Base-by-base conservation (phyloP, 1,140 invertebrate genomes). In the Steinernema feltiae region DNA sequence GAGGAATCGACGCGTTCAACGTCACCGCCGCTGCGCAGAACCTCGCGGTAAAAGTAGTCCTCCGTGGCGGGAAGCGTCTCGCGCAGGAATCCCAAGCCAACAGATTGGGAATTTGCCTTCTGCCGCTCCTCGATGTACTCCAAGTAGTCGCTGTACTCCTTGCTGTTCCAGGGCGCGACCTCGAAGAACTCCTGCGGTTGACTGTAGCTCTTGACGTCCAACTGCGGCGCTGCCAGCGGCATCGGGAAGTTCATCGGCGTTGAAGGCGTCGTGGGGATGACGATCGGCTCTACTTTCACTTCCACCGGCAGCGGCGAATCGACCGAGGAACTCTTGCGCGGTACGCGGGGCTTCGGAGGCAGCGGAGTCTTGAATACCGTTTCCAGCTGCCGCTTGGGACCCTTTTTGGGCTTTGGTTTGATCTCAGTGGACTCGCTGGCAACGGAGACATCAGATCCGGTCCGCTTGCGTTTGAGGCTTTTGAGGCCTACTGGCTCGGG, bases 71-170 rank as follows among this genome's bases (percentile, higher is more conserved):
- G 53, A 63, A 63, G 53, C 2, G 53, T 63, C 53, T 63, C 53
- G 7, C 53, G 12, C 3, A 63, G 53, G 24, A 63, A 63, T 3
- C 53, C 53, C 12, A 63, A 27, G 2, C 53, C 53, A n/a, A 63
- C 53, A 3, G 53, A 63, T 21, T 63, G 53, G 24, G 24, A n/a
- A 27, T 63, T 63, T 21, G 53, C 53, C 24, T 27, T 15, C 53
- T 63, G 53, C 53, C 53, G 53, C 53, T 63, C 53, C 53, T 63
- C 53, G 53, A 63, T 63, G 53, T 63, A 63, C 53, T 63, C 53
- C 15, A 63, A 27, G 24, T 63, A 63, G 53, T 63, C 53, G 3
- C 24, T 63, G 24, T 63, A 63, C 12, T 63, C 53, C 53, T 15
- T 12, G 53, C 3, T 63, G 53, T 15, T 63, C 53, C 53, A 63